These are phyloP conservation scores for Yponomeuta plumbellus DNA, from an alignment of 2,888 invertebrate species.

Conservation along the genomic window DNA sequence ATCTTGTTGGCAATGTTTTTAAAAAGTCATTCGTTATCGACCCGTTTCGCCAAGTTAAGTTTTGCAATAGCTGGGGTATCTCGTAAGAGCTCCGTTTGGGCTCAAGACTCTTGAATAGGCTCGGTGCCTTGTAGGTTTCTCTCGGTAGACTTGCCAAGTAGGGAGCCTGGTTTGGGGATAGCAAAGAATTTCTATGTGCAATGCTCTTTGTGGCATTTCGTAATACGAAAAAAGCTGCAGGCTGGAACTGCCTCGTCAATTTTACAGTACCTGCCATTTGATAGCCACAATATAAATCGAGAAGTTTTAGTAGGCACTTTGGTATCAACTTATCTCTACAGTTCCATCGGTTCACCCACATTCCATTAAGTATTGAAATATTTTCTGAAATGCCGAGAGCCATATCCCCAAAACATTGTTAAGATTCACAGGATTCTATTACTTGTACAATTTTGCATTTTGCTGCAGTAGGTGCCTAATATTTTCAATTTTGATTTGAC, in stretches of 20 bases:
- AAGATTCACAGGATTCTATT: not conserved
- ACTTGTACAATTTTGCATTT: constrained; percentile 12
- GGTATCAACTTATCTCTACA: not conserved
- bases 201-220: not conserved
- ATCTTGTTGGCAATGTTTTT: constrained; percentile 42
- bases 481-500: not conserved
- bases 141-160: not conserved
- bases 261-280: not conserved
- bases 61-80: not conserved
- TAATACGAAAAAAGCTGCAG: not conserved
- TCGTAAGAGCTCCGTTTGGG: not conserved
- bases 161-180: not conserved
- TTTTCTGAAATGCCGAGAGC: not conserved
- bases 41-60: not conserved
- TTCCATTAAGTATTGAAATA: not conserved
- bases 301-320: not conserved
- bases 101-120: not conserved
- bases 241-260: not conserved
- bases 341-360: not conserved
- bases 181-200: not conserved
- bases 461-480: not conserved
- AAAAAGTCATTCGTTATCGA: constrained; percentile 24
- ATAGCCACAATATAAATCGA: not conserved
- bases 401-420: constrained; percentile 13
- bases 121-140: not conserved